Evolutionary conservation across 2,888 invertebrate genomes (phyloP).

Genomic region (Mythimna pallens): DNA sequence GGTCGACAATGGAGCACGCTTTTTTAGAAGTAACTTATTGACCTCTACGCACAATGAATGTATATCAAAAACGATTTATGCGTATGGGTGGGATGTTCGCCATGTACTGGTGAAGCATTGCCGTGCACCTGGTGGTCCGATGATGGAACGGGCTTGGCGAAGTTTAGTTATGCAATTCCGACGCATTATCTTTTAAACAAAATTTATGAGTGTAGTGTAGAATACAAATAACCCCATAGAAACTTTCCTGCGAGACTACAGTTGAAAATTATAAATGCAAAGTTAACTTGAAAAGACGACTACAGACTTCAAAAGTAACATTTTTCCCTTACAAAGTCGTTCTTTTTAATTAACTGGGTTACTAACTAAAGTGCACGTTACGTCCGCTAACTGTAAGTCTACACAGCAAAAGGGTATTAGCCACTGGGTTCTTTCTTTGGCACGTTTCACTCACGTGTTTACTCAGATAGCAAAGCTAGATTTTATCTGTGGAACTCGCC

Average conservation of each 20-base stretch:
- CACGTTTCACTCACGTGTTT: constrained; percentile 61
- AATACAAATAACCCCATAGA: neutral
- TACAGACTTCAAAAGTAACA: constrained; percentile 22
- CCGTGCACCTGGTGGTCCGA: too few relatives aligned
- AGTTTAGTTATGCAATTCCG: too few relatives aligned
- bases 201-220: too few relatives aligned
- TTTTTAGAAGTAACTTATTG: too few relatives aligned
- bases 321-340: constrained; percentile 15
- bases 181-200: neutral
- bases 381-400: constrained; percentile 43
- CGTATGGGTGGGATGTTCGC: too few relatives aligned
- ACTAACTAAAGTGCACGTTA: constrained; percentile 37
- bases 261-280: constrained; percentile 26
- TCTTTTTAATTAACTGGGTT: constrained; percentile 54
- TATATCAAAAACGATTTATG: too few relatives aligned
- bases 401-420: constrained; percentile 62
- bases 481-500: constrained; percentile 62
- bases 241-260: neutral
- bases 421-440: constrained; percentile 51
- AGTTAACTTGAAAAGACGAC: constrained; percentile 21
- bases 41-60: too few relatives aligned
- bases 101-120: too few relatives aligned
- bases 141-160: too few relatives aligned
- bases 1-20: too few relatives aligned
- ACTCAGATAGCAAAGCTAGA: constrained; percentile 63